Base-by-base conservation (phyloP, 2,888 invertebrate species). In the Drosophila buzzatii region DNA sequence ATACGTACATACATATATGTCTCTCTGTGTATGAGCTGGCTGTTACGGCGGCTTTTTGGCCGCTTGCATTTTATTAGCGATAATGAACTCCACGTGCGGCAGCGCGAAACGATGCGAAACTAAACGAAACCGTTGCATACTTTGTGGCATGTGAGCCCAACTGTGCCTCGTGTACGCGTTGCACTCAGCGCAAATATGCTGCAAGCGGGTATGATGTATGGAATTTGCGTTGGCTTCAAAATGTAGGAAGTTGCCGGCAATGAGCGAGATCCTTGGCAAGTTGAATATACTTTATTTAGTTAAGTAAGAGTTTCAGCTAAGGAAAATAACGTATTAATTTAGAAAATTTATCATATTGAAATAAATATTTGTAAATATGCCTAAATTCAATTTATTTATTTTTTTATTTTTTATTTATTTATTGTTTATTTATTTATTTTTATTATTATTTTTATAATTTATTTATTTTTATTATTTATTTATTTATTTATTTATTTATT, bases 61-160 rank as follows among this genome's bases (percentile, higher is more conserved):
- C 73, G 73, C 65, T 73, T 77, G 82, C 82, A 82, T 82, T 80
- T 82, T 82, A 82, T 82, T 79, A 80, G 85, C 88, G 85, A 85
- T 86, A 86, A 86, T 86, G 88, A 88, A 86, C 85, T 74, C 73
- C 76, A 74, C 76, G 76, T 82, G 74, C 74, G 33, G 44, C 44
- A 63, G 55, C 61, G 61, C 67, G 67, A 75, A 80, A 62, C 58
- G 74, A 70, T 70, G 68, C 64, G 68, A 77, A 70, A 66, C 76
- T 57, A 73, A 66, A 61, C 70, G 70, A 70, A 79, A 70, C 69
- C 74, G 68, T 69, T 79, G 78, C 78, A 68, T 55, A 68, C 68
- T 47, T 76, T 75, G 82, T 63, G 74, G 63, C 52, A 35, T 60
- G 64, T 33, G 39, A 27, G 45, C 63, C 10, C n/a, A 23, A 9